Conservation (phyloP, 1,140 invertebrate species). For the Brachionus manjavacas region DNA sequence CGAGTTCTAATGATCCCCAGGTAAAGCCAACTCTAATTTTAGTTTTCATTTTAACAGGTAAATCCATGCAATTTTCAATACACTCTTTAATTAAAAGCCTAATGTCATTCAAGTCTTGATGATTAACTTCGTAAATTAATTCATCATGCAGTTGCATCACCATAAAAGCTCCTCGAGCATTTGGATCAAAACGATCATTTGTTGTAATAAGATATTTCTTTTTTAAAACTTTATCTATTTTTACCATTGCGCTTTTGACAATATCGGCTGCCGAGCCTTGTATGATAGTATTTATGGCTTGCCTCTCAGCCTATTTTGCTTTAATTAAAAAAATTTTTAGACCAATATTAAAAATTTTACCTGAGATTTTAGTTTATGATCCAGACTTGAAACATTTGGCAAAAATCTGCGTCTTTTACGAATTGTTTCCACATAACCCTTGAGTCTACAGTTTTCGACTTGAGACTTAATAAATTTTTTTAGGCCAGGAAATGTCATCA, state of each 20-base stretch:
- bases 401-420: slow-evolving; percentile 72
- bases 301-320: slow-evolving; percentile 73
- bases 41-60: slow-evolving; percentile 75
- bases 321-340: neutral
- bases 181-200: neutral
- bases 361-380: slow-evolving; percentile 63
- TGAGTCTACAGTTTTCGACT: slow-evolving; percentile 66
- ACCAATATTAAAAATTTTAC: slow-evolving; percentile 44
- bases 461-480: neutral
- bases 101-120: slow-evolving; percentile 62
- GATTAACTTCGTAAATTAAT: slow-evolving; percentile 79
- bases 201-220: slow-evolving; percentile 46
- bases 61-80: slow-evolving; percentile 73
- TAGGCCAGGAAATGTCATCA: slow-evolving; percentile 70
- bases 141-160: slow-evolving; percentile 92
- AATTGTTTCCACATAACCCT: slow-evolving; percentile 78
- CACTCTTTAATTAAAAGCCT: slow-evolving; percentile 66
- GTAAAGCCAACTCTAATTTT: slow-evolving; percentile 74
- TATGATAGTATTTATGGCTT: slow-evolving; percentile 87
- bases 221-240: slow-evolving; percentile 64
- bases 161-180: slow-evolving; percentile 60
- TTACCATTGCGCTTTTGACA: slow-evolving; percentile 80
- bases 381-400: slow-evolving; percentile 68
- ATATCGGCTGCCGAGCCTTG: slow-evolving; percentile 94
- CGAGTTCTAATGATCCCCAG: slow-evolving; percentile 64